phyloP scores from a whole-genome alignment of 2,797 vertebrate genomes.

The Setipinna tenuifilis region DNA sequence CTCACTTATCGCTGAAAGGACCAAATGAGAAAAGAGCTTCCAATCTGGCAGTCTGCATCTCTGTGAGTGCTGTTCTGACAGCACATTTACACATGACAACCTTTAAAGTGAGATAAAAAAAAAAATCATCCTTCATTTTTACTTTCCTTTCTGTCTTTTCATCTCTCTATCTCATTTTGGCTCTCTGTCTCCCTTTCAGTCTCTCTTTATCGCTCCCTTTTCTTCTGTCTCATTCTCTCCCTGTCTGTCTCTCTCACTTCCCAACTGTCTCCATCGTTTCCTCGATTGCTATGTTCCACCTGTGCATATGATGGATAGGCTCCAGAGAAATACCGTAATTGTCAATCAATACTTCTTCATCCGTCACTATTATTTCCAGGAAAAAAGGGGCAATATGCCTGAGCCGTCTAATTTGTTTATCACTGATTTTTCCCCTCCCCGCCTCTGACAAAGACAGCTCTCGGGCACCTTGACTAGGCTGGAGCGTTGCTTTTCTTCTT shows the following conservation, averaged over 20 bases:
- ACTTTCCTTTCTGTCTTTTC: background rate
- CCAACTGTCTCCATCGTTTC: background rate
- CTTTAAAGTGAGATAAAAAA: constrained; percentile 53
- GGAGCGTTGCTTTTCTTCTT: background rate
- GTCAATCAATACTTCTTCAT: constrained; percentile 49
- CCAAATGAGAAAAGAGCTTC: constrained; percentile 65
- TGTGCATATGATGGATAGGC: constrained; percentile 40
- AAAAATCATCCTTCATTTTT: background rate
- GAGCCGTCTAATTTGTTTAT: constrained; percentile 51
- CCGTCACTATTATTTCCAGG: constrained; percentile 45
- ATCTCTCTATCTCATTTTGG: background rate
- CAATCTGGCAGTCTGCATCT: constrained; percentile 42
- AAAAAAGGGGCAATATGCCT: constrained; percentile 25
- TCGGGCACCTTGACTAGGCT: background rate
- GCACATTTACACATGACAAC: constrained; percentile 54
- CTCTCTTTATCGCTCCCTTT: background rate
- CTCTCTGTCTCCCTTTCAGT: background rate
- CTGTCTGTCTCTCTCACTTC: background rate
- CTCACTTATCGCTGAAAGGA: constrained; percentile 62
- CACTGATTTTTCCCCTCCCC: constrained; percentile 21
- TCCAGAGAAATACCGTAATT: constrained; percentile 40
- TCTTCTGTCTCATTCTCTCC: background rate
- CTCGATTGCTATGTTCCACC: background rate
- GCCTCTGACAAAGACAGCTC: background rate
- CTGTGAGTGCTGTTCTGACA: constrained; percentile 43